phyloP scores from a whole-genome alignment of 1,140 invertebrate genomes.

The Hesperophylax magnus region DNA sequence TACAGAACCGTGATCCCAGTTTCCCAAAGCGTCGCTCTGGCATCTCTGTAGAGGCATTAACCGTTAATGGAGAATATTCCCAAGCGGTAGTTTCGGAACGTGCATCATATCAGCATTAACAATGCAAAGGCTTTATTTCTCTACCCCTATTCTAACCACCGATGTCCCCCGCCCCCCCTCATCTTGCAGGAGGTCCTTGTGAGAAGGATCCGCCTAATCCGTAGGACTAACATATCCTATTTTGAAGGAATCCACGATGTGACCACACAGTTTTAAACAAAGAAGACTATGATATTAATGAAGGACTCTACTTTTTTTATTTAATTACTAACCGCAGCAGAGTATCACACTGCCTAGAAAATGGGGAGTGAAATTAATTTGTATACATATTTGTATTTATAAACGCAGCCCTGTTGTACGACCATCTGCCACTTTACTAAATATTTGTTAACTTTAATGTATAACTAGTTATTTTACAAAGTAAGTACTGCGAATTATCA shows the following conservation, averaged over 20 bases:
- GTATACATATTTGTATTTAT: no score
- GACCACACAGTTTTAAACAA: neutral
- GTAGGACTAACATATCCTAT: constrained; percentile 8
- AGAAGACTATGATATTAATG: neutral
- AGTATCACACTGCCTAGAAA: neutral
- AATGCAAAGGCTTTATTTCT: constrained; percentile 27
- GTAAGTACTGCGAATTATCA: no score
- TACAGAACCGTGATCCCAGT: neutral
- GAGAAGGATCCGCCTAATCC: constrained; percentile 23
- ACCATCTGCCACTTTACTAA: no score
- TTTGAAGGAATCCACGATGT: neutral
- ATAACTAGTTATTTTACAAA: no score
- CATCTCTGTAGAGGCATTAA: constrained; percentile 7
- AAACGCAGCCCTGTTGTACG: no score
- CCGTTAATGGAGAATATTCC: constrained; percentile 24
- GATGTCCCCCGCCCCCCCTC: neutral
- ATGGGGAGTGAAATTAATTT: no score
- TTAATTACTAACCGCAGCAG: no score
- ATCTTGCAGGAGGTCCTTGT: neutral
- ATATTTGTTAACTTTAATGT: no score
- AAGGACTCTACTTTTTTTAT: neutral
- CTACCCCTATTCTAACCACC: constrained; percentile 12
- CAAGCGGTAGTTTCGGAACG: constrained; percentile 3
- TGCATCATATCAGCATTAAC: constrained; percentile 33
- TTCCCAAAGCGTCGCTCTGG: neutral